Conservation (phyloP, 1,140 invertebrate species). For the Acyrthosiphon pisum region DNA sequence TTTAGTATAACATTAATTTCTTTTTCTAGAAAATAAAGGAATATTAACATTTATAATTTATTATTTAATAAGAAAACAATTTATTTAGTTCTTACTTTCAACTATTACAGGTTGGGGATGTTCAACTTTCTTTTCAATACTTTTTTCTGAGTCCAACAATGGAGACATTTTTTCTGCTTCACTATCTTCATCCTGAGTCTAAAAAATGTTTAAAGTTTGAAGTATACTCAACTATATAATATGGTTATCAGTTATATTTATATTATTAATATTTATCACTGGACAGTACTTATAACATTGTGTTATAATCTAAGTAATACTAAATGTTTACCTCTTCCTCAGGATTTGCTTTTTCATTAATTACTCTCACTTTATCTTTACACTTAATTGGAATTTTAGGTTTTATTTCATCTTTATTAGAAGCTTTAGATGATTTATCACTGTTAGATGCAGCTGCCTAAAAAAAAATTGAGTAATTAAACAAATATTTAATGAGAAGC, state of each 20-base stretch:
- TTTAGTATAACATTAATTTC: slow-evolving; percentile 55
- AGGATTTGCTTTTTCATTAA: slow-evolving; percentile 51
- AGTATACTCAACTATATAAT: neutral
- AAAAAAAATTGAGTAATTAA: neutral
- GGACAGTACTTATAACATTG: neutral
- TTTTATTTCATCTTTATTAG: slow-evolving; percentile 43
- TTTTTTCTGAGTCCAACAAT: slow-evolving; percentile 65
- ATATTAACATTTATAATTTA: too few species aligned
- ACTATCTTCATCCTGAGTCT: slow-evolving; percentile 76
- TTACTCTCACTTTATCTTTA: slow-evolving; percentile 47
- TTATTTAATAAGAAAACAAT: neutral
- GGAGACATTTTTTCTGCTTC: slow-evolving; percentile 82
- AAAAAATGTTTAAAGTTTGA: slow-evolving; percentile 48
- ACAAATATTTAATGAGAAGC: neutral
- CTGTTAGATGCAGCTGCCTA: slow-evolving; percentile 14
- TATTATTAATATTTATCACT: neutral
- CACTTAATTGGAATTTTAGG: slow-evolving; percentile 46
- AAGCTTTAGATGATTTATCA: slow-evolving; percentile 49
- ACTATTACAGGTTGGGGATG: neutral
- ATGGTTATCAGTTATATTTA: neutral
- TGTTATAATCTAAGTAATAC: neutral
- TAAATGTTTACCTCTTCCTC: slow-evolving; percentile 38
- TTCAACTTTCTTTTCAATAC: slow-evolving; percentile 49
- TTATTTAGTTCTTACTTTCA: slow-evolving; percentile 26
- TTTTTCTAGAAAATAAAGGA: slow-evolving; percentile 41